These are phyloP conservation scores for Holotrichia oblita DNA, from an alignment of 1,140 invertebrate genomes.

Conservation along the genomic window DNA sequence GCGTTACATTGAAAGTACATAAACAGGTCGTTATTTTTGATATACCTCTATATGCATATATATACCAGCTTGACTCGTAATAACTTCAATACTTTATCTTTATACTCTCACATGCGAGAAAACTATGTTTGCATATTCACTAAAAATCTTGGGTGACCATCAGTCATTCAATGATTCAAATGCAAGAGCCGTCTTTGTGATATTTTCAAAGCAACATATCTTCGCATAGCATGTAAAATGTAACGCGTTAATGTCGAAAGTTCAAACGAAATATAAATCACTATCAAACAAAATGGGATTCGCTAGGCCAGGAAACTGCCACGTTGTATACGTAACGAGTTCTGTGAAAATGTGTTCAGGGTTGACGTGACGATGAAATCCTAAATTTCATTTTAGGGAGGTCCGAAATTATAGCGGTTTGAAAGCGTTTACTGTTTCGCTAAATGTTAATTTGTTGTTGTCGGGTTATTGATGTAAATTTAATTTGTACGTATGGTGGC, in stretches of 20 bases:
- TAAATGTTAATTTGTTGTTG: not conserved
- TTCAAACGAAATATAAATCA: constrained; percentile 13
- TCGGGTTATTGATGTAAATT: not conserved
- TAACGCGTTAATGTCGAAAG: not conserved
- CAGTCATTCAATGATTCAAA: too few species aligned
- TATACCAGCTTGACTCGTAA: too few species aligned
- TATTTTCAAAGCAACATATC: not conserved
- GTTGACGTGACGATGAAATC: not conserved
- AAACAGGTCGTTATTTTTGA: too few species aligned
- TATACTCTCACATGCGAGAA: too few species aligned
- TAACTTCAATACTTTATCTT: too few species aligned
- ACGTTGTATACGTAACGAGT: not conserved
- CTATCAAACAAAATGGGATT: not conserved
- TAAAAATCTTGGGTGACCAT: too few species aligned
- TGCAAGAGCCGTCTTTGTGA: not conserved
- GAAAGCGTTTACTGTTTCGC: not conserved
- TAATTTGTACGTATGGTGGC: too few species aligned
- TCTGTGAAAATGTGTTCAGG: not conserved
- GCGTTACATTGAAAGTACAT: too few species aligned
- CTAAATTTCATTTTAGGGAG: not conserved
- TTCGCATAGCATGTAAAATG: not conserved
- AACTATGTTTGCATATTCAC: too few species aligned
- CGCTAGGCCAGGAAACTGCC: not conserved
- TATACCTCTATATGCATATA: too few species aligned
- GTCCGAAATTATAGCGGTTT: not conserved